These are phyloP conservation scores for Alauda arvensis DNA, from an alignment of 2,797 vertebrate species.

Conservation along the genomic window DNA sequence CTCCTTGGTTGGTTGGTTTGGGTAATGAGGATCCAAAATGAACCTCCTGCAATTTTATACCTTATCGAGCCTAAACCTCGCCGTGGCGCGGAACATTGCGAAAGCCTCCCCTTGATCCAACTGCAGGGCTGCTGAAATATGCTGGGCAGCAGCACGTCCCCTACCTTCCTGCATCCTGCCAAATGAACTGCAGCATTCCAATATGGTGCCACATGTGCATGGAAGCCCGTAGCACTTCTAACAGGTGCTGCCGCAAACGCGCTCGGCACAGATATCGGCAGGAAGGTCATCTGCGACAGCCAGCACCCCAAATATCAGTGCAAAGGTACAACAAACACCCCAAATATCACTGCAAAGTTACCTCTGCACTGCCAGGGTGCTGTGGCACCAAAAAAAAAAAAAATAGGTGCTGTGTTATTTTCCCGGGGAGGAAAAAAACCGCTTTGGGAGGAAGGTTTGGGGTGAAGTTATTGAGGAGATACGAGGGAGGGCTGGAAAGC, in stretches of 20 bases:
- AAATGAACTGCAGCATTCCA: conserved; percentile 88
- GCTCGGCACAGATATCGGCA: conserved; percentile 56
- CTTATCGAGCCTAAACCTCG: not conserved
- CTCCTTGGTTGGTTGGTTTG: conserved; percentile 58
- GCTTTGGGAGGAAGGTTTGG: not conserved
- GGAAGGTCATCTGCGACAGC: conserved; percentile 66
- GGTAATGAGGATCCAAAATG: conserved; percentile 55
- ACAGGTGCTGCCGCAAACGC: conserved; percentile 77
- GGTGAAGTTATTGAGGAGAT: not conserved
- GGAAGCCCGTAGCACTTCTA: conserved; percentile 73
- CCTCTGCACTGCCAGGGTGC: not conserved
- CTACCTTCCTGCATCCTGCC: conserved; percentile 79
- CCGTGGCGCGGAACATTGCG: not conserved
- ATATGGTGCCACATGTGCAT: conserved; percentile 89
- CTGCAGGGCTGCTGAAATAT: conserved; percentile 44
- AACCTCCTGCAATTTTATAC: conserved; percentile 33
- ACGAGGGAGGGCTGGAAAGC: not conserved
- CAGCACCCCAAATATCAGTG: conserved; percentile 1
- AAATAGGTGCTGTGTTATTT: not conserved
- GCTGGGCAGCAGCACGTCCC: conserved; percentile 18
- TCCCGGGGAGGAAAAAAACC: rapidly evolving
- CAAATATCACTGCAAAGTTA: not conserved
- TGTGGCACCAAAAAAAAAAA: not conserved
- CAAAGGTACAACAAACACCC: conserved; percentile 16
- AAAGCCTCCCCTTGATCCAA: conserved; percentile 31